Evolutionary conservation across 2,888 invertebrate species (phyloP).

Genomic region (Eudasyphora cyanicolor): DNA sequence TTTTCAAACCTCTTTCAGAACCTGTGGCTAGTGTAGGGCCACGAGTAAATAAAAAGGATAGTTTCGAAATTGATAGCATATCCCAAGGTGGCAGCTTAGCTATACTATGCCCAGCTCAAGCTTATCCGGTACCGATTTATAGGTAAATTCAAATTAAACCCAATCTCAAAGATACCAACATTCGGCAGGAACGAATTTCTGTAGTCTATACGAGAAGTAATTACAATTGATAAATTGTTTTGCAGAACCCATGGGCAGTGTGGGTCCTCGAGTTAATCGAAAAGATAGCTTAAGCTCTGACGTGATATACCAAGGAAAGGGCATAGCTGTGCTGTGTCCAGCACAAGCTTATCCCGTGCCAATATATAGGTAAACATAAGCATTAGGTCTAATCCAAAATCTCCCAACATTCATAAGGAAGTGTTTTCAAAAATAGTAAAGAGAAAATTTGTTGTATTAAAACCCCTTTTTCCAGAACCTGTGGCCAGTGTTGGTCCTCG

Average conservation of each 20-base stretch:
- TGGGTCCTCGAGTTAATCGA: conserved; percentile 84
- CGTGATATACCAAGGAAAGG: conserved; percentile 84
- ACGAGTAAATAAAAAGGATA: conserved; percentile 86
- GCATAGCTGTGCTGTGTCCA: conserved; percentile 81
- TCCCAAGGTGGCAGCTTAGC: conserved; percentile 82
- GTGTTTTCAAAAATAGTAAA: background rate
- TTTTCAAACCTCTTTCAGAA: conserved; percentile 70
- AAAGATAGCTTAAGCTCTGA: conserved; percentile 83
- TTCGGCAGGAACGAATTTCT: conserved; percentile 41
- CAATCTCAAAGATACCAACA: conserved; percentile 58
- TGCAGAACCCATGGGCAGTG: conserved; percentile 81
- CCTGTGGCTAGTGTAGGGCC: conserved; percentile 81
- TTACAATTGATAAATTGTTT: conserved; percentile 3
- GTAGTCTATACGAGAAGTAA: background rate
- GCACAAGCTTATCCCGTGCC: conserved; percentile 83
- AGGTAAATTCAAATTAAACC: conserved; percentile 76
- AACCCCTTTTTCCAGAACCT: conserved; percentile 77
- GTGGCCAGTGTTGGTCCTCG: conserved; percentile 83
- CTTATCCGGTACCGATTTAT: conserved; percentile 81
- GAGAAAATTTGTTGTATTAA: background rate
- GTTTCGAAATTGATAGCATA: conserved; percentile 83
- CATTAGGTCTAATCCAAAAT: background rate
- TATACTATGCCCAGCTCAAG: conserved; percentile 84
- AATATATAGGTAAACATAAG: conserved; percentile 80
- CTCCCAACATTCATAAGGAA: conserved; percentile 61